These are phyloP conservation scores for Sus scrofa DNA, from an alignment of 2,113 vertebrate genomes.

Conservation along the genomic window T2T-Sscrofa CM000824.6:226528501-226529000, in stretches of 20 bases:
- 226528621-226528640: too few species aligned
- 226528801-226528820: too few species aligned
- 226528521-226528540: fast-evolving
- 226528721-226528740: background rate
- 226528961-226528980: too few species aligned
- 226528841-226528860: background rate
- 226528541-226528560: fast-evolving
- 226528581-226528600: background rate
- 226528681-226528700: too few species aligned
- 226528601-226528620: too few species aligned
- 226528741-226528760: background rate
- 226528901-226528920: background rate
- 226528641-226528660: too few species aligned
- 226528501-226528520: background rate
- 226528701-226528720: background rate
- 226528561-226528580: background rate
- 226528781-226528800: background rate
- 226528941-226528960: too few species aligned
- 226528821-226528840: background rate
- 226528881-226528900: background rate
- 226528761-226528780: fast-evolving
- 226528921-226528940: background rate
- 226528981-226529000: too few species aligned
- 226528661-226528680: background rate
- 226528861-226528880: background rate